Conservation (phyloP, 1,140 invertebrate species). For the Macrotrachela quadricornifera region DNA sequence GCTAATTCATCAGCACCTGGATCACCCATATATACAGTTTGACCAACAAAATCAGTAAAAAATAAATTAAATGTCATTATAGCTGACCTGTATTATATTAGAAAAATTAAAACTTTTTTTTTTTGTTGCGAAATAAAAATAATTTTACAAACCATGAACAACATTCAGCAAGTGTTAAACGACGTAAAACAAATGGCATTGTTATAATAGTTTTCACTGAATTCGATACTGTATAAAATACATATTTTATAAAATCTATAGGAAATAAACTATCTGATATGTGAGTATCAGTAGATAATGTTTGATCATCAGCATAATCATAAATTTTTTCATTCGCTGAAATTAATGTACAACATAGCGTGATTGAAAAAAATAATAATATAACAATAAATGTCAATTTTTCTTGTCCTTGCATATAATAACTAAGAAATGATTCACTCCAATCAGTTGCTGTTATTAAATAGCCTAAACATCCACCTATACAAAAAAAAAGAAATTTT, state of each 20-base stretch:
- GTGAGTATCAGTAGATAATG: no score
- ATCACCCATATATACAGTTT: conserved; percentile 32
- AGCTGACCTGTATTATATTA: no score
- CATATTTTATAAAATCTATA: not conserved
- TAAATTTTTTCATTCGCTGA: conserved; percentile 14
- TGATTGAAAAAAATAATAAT: conserved; percentile 18
- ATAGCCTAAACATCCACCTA: conserved; percentile 1
- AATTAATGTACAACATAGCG: conserved; percentile 17
- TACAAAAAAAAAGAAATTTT: not conserved
- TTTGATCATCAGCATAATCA: not conserved
- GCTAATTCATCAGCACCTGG: conserved; percentile 26
- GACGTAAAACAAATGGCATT: conserved; percentile 25
- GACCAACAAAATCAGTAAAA: conserved; percentile 35
- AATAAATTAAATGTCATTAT: conserved; percentile 34
- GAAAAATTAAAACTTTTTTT: no score
- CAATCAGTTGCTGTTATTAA: conserved; percentile 1
- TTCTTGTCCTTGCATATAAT: conserved; percentile 23
- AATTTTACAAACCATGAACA: conserved; percentile 19
- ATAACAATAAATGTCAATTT: conserved; percentile 21
- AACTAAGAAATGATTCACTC: conserved; percentile 10
- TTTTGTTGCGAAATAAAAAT: no score
- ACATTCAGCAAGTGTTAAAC: conserved; percentile 23
- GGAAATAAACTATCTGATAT: no score
- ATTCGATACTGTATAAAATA: not conserved
- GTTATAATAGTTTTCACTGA: conserved; percentile 14